A percentile compares a stretch with the other conserved stretches of the same genome.
Conservation (phyloP, 2,888 invertebrate genomes). For the Vesta saturnalis region DNA sequence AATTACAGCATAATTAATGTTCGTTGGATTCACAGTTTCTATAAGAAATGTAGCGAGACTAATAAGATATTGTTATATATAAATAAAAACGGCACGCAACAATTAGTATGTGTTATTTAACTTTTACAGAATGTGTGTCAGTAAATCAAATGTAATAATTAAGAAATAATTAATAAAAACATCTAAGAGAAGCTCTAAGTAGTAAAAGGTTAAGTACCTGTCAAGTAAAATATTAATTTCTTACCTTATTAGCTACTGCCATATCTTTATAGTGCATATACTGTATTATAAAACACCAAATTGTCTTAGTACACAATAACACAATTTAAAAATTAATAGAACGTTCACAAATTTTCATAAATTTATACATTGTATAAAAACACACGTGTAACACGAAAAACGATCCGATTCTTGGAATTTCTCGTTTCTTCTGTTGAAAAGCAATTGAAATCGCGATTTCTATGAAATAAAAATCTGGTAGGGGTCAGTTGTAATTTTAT, state of each 20-base stretch:
- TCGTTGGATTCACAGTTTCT: constrained; percentile 23
- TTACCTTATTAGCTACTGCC: constrained; percentile 17
- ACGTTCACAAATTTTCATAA: background rate
- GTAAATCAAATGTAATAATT: background rate
- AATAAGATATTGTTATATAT: constrained; percentile 36
- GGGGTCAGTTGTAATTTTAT: constrained; percentile 9
- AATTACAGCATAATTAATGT: background rate
- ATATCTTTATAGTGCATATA: background rate
- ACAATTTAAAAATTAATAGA: constrained; percentile 7
- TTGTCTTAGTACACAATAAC: background rate
- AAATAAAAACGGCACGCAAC: constrained; percentile 31
- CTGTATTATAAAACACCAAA: constrained; percentile 3
- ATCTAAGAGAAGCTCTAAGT: too few species aligned
- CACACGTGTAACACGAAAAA: constrained; percentile 1
- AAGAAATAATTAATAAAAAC: too few species aligned
- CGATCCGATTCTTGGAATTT: background rate
- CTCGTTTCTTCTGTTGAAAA: constrained; percentile 11
- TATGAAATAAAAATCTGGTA: constrained; percentile 11
- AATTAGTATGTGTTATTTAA: constrained; percentile 33
- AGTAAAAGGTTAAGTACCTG: too few species aligned
- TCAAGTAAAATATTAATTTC: background rate
- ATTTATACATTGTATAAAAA: constrained; percentile 3
- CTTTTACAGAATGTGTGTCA: constrained; percentile 20
- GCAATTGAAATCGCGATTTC: background rate
- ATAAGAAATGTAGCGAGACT: constrained; percentile 35